Base-by-base conservation (phyloP, 2,888 invertebrate genomes). In the Masnerella sp. region DNA sequence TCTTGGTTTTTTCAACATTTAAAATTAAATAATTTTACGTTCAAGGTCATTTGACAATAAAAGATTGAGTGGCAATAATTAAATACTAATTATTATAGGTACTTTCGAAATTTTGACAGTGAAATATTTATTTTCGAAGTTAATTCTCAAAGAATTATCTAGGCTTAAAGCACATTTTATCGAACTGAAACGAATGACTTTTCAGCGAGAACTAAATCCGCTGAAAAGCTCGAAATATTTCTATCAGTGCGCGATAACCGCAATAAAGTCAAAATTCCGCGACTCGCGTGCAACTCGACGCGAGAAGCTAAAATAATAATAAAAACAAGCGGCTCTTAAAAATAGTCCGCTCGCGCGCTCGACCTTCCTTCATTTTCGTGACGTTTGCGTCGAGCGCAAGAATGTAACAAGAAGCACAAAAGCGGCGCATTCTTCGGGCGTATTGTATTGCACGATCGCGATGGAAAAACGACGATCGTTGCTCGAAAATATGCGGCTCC, bases 331-430 rank as follows among this genome's bases (percentile, higher is more conserved):
- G 15, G 20, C 3, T 12, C 38, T 15, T 25, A 61, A 49, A 49
- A 61, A 61, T 51, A 62, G 51, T 62, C 9, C 15, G 11, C 32
- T 42, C 11, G 25, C 32, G 25, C 32, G 11, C 22, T 14, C 42
- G 51, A 51, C 62, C 56, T 64, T 52, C 28, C 58, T 52, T 68
- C 59, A 68, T 52, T 67, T 68, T 51, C 59, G 59, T 59, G 40
- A 43, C 65, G 40, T 56, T 56, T 15, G 12, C 40, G 25, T 17
- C 30, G 12, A 18, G 20, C 34, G 20, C 7, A 14, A 36, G 68
- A 69, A 69, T 61, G 68, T 52, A 69, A 69, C 14, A 59, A 45
- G 43, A 69, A 36, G 12, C 20, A 61, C 32, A 42, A 58, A 47
- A 58, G 42, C 22, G 43, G 42, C 7, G 49, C 51, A 59, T 68